Evolutionary conservation across 37 sponge, comb jelly and placozoan genomes (phyloP).

Genomic region (Axinella damicornis): DNA sequence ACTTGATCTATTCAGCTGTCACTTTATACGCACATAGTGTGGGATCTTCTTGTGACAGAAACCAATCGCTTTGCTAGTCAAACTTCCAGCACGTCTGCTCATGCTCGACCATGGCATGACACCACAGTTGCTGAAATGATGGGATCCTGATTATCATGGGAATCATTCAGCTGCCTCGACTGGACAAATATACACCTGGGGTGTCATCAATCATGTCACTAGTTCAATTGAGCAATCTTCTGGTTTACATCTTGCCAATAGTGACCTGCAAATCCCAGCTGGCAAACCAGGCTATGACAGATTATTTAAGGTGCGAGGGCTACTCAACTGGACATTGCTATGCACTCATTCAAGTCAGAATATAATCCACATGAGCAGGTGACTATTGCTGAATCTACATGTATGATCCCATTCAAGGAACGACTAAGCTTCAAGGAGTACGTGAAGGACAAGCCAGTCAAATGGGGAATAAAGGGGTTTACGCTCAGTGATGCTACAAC

Average conservation of each 20-base stretch:
- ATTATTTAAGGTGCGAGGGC: constrained; percentile 13
- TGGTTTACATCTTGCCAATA: constrained; percentile 4
- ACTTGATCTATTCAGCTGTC: too few relatives aligned
- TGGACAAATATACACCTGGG: neutral
- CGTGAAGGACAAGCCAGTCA: constrained; percentile 4
- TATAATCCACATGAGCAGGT: neutral
- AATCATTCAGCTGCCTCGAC: neutral
- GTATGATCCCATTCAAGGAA: constrained; percentile 24
- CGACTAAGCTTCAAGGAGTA: constrained; percentile 1
- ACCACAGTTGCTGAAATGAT: neutral
- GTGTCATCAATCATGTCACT: neutral
- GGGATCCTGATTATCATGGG: too few relatives aligned
- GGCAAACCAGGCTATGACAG: constrained; percentile 25
- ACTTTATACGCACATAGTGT: too few relatives aligned
- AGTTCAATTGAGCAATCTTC: neutral
- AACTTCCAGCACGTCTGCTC: too few relatives aligned
- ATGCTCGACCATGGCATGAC: neutral
- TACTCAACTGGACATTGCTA: neutral
- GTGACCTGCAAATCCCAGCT: neutral
- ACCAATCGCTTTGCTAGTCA: neutral
- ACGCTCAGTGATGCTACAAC: neutral
- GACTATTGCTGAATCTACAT: constrained; percentile 1
- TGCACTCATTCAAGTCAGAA: neutral
- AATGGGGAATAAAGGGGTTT: constrained; percentile 17
- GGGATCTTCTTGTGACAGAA: neutral